phyloP scores from a whole-genome alignment of 2,113 vertebrate species.

The Spermophilus dauricus region DNA sequence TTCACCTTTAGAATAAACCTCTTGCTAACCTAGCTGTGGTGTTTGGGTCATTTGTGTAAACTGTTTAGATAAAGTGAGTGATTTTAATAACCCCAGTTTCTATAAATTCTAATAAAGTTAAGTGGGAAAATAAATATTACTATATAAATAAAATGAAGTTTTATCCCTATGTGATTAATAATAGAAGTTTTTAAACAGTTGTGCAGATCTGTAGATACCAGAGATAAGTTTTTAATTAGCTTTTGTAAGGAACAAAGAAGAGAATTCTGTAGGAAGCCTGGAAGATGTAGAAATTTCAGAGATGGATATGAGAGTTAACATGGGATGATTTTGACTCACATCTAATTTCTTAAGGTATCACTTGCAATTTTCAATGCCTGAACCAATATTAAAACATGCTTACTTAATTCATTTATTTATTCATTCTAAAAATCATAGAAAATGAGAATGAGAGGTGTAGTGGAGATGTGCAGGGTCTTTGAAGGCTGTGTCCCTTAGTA shows the following conservation, averaged over 20 bases:
- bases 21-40: background rate
- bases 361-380: background rate
- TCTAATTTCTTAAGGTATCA: background rate
- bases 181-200: background rate
- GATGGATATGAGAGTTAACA: background rate
- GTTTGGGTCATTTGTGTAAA: slow-evolving; percentile 10
- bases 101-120: background rate
- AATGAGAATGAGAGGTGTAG: background rate
- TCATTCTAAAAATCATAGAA: background rate
- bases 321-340: background rate
- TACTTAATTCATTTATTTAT: background rate
- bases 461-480: background rate
- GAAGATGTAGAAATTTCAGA: background rate
- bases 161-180: background rate
- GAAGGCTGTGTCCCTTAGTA: background rate
- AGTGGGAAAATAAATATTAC: background rate
- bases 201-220: background rate
- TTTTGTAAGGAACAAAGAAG: slow-evolving; percentile 7
- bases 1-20: background rate
- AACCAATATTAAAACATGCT: background rate
- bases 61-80: background rate
- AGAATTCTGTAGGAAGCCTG: background rate
- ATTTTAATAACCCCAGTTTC: background rate
- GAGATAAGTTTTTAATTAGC: background rate
- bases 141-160: background rate